These are phyloP conservation scores for Myiopsitta monachus DNA, from an alignment of 2,113 vertebrate genomes.

Conservation along the genomic window DNA sequence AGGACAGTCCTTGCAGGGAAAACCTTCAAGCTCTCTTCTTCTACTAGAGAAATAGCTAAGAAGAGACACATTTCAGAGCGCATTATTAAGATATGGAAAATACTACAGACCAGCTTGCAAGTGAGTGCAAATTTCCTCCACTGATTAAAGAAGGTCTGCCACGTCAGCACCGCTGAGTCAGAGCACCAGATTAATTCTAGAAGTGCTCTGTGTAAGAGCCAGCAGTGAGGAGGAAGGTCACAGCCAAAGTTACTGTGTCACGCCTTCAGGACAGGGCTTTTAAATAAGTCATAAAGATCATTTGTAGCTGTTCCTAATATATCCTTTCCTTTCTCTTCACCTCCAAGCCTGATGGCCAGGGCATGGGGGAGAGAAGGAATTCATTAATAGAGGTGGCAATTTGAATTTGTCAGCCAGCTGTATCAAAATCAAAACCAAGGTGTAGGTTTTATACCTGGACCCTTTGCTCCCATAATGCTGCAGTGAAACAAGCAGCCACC, in stretches of 20 bases:
- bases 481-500: not conserved
- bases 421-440: not conserved
- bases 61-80: constrained; percentile 1
- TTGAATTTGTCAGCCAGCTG: not conserved
- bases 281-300: not conserved
- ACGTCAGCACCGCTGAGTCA: constrained; percentile 4
- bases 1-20: not conserved
- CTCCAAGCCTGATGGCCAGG: not conserved
- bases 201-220: not conserved
- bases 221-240: constrained; percentile 1
- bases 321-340: not conserved
- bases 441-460: not conserved
- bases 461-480: not conserved
- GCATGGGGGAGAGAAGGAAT: not conserved
- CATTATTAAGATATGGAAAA: not conserved
- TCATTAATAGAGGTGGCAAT: not conserved
- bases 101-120: not conserved
- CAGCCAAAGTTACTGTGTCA: constrained; percentile 32
- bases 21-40: not conserved
- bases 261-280: not conserved
- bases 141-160: constrained; percentile 17
- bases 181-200: constrained; percentile 48
- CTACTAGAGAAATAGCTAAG: not conserved
- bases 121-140: constrained; percentile 15
- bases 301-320: not conserved